A percentile compares a stretch with the other conserved stretches of the same genome.
These are phyloP conservation scores for Neostethus bicornis DNA, from an alignment of 2,797 vertebrate species.

Conservation along the genomic window DNA sequence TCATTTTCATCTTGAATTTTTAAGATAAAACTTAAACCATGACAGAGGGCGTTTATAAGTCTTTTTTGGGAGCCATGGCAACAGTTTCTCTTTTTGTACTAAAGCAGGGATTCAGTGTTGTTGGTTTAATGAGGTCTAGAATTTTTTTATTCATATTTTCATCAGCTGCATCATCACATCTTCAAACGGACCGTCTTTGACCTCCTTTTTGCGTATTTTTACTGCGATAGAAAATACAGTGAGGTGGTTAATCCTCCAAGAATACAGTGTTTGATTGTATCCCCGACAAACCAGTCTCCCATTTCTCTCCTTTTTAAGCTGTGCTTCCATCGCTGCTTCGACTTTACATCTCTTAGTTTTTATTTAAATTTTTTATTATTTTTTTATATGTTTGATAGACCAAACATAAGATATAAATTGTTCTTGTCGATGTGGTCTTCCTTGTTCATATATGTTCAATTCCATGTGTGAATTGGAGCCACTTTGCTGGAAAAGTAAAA, in stretches of 20 bases:
- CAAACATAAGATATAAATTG: neutral
- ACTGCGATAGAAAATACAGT: neutral
- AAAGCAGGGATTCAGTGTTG: neutral
- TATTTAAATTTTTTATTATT: neutral
- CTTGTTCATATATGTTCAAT: neutral
- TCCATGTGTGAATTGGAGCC: neutral
- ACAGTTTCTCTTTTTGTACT: conserved; percentile 1
- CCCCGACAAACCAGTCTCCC: neutral
- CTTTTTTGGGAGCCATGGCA: conserved; percentile 32
- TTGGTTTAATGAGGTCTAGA: neutral
- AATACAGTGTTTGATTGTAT: neutral
- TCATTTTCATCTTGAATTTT: conserved; percentile 27
- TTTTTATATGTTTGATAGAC: neutral
- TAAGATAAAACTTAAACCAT: conserved; percentile 38
- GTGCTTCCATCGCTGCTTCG: too few relatives aligned
- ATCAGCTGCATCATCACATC: neutral
- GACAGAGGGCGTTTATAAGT: conserved; percentile 29
- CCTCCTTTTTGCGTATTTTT: neutral
- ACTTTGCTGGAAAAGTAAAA: neutral
- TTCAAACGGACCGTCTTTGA: too few relatives aligned
- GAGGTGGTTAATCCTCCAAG: neutral
- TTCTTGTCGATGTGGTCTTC: too few relatives aligned
- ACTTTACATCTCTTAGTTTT: too few relatives aligned
- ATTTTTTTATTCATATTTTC: neutral
- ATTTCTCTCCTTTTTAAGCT: neutral